These are phyloP conservation scores for Magallana gigas DNA, from an alignment of 1,140 invertebrate genomes.

Conservation along the genomic window DNA sequence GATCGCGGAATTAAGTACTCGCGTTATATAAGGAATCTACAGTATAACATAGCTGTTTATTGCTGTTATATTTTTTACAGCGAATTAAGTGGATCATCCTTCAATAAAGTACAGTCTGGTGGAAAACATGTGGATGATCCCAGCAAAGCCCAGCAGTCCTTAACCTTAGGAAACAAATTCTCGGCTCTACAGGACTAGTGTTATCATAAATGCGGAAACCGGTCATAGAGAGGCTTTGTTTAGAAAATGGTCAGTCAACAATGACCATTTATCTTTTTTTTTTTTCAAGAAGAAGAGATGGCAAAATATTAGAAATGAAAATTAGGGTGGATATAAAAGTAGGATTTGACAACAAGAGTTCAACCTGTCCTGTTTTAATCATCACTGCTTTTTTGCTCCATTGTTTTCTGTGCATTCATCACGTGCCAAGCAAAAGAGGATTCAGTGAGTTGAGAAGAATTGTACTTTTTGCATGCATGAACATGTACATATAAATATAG, in stretches of 20 bases:
- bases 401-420: neutral
- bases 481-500: neutral
- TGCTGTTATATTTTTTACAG: conserved; percentile 6
- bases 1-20: no score
- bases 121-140: conserved; percentile 52
- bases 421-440: neutral
- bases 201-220: neutral
- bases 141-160: conserved; percentile 43
- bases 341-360: no score
- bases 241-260: no score
- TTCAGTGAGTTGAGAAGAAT: neutral
- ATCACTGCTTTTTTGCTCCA: neutral
- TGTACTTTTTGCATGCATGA: neutral
- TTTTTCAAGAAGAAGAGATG: no score
- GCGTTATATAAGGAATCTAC: no score
- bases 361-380: neutral
- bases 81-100: conserved; percentile 21
- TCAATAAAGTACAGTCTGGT: conserved; percentile 54
- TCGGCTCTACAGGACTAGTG: conserved; percentile 53
- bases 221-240: no score
- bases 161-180: conserved; percentile 55
- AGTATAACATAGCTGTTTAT: no score
- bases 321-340: no score
- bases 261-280: no score
- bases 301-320: no score